Conservation (phyloP, 2,888 invertebrate species). For the Cerastis leucographa region DNA sequence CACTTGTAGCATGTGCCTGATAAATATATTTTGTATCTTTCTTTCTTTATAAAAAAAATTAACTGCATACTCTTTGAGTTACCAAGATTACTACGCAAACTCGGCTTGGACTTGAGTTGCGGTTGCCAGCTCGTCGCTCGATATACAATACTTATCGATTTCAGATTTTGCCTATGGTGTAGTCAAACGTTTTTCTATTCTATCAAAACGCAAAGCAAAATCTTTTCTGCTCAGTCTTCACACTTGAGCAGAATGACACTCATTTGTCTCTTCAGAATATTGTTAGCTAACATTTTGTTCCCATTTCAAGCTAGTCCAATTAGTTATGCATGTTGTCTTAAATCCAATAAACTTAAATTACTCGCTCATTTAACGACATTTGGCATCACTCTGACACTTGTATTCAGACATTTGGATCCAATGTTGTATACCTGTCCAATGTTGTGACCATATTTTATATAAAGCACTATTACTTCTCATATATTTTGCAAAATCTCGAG, state of each 20-base stretch:
- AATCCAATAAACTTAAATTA: conserved; percentile 63
- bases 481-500: conserved; percentile 49
- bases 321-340: conserved; percentile 54
- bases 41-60: no score
- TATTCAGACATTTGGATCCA: conserved; percentile 72
- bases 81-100: neutral
- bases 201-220: neutral
- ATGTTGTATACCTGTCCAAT: conserved; percentile 63
- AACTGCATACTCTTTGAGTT: neutral
- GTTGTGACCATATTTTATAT: conserved; percentile 41
- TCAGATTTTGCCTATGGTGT: neutral
- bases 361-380: conserved; percentile 66
- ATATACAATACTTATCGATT: neutral
- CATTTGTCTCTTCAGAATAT: conserved; percentile 17
- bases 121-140: neutral
- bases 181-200: neutral
- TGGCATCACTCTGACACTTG: conserved; percentile 74
- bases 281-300: conserved; percentile 6
- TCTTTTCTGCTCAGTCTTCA: neutral
- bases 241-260: neutral
- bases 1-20: no score
- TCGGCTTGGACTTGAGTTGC: neutral
- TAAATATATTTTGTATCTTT: no score
- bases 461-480: conserved; percentile 46
- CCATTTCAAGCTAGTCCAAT: conserved; percentile 40